Percentiles rank a stretch among this genome's conserved stretches.
Conservation (phyloP, 2,797 vertebrate genomes). For the Graptemys geographica region DNA sequence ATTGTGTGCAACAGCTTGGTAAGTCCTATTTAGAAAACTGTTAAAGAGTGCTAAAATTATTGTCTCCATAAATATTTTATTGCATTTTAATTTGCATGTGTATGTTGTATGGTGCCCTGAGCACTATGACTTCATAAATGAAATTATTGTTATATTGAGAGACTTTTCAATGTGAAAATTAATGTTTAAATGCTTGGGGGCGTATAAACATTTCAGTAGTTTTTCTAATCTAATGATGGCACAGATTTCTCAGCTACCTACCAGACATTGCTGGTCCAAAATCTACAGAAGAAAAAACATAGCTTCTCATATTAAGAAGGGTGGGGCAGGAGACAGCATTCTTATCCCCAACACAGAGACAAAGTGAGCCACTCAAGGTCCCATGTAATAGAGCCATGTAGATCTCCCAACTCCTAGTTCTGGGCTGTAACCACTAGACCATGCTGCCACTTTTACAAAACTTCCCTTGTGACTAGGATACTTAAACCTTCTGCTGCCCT, state of each 20-base stretch:
- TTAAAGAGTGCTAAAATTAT: constrained; percentile 5
- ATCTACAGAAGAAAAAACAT: background rate
- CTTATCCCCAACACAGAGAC: background rate
- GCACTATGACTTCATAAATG: constrained; percentile 55
- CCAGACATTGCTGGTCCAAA: background rate
- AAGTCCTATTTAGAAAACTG: background rate
- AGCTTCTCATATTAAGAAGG: background rate
- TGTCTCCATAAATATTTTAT: constrained; percentile 50
- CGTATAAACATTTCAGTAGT: constrained; percentile 26
- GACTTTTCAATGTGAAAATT: constrained; percentile 33
- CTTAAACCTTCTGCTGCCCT: background rate
- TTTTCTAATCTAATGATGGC: constrained; percentile 20
- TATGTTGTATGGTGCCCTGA: constrained; percentile 27
- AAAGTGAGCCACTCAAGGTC: background rate
- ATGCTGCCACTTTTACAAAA: background rate
- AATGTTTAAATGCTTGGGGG: constrained; percentile 44
- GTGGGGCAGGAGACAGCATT: background rate
- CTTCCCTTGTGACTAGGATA: no score
- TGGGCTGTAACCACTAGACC: background rate
- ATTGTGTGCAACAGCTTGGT: background rate
- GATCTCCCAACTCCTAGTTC: accelerated
- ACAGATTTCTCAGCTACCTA: background rate
- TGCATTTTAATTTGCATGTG: constrained; percentile 38
- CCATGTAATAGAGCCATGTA: background rate
- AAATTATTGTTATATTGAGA: constrained; percentile 8